Conservation (phyloP, 2,888 invertebrate species). For the Leucoma salicis region DNA sequence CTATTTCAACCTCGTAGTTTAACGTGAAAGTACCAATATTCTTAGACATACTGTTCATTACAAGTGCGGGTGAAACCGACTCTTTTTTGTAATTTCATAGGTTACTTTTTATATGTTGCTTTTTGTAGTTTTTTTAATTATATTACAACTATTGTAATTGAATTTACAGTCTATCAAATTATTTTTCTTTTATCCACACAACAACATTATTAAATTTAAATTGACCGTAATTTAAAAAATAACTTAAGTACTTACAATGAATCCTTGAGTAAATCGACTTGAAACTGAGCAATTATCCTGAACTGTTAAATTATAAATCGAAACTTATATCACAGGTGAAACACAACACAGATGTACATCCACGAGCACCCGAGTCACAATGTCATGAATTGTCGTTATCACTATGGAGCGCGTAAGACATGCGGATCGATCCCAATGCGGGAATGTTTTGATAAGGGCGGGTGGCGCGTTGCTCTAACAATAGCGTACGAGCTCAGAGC, state of each 20-base stretch:
- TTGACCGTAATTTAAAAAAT: not conserved
- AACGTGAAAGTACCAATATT: conserved; percentile 25
- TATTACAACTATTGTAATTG: not conserved
- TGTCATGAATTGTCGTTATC: conserved; percentile 54
- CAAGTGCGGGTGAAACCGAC: not conserved
- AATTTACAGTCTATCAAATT: not conserved
- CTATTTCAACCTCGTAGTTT: conserved; percentile 11
- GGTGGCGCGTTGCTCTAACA: conserved; percentile 24
- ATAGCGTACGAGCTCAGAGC: conserved; percentile 14
- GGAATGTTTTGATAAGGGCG: conserved; percentile 67
- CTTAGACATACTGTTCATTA: not conserved
- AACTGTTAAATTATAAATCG: conserved; percentile 25
- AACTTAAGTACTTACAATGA: conserved; percentile 23
- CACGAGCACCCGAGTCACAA: conserved; percentile 58
- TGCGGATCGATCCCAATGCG: conserved; percentile 74
- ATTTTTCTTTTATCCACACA: too few relatives aligned
- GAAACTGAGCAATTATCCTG: conserved; percentile 29
- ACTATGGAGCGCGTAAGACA: conserved; percentile 53
- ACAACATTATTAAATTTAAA: not conserved
- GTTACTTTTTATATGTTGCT: not conserved
- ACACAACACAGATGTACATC: conserved; percentile 50
- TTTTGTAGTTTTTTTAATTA: not conserved
- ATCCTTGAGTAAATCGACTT: conserved; percentile 28
- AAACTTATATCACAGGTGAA: conserved; percentile 49
- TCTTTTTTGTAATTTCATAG: too few relatives aligned